Percentiles rank a stretch among this genome's conserved stretches.
Evolutionary conservation across 2,888 invertebrate species (phyloP).

Genomic region (Agriotes lineatus): DNA sequence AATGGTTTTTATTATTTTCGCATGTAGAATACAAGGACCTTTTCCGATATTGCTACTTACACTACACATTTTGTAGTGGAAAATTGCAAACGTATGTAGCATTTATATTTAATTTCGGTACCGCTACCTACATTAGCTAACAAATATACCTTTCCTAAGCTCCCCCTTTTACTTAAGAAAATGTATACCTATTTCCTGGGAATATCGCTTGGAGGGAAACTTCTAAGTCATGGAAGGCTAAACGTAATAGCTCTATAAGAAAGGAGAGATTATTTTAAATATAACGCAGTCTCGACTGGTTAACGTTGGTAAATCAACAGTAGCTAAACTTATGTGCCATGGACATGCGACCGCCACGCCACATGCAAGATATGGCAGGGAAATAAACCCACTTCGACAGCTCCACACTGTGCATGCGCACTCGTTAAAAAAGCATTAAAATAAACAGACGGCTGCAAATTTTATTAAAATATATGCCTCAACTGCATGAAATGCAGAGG

Average conservation of each 20-base stretch:
- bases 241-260: slow-evolving; percentile 22
- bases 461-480: slow-evolving; percentile 28
- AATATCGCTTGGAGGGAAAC: too few species aligned
- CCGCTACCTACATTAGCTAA: too few species aligned
- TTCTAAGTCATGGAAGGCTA: neutral
- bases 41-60: too few species aligned
- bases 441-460: slow-evolving; percentile 24
- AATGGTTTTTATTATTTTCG: too few species aligned
- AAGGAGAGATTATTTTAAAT: slow-evolving; percentile 60
- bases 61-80: too few species aligned
- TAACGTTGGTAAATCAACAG: slow-evolving; percentile 55
- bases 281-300: slow-evolving; percentile 59
- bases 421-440: slow-evolving; percentile 14
- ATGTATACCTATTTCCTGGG: too few species aligned
- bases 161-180: too few species aligned
- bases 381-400: slow-evolving; percentile 55
- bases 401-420: slow-evolving; percentile 38
- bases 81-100: too few species aligned
- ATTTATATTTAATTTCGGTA: too few species aligned
- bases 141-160: too few species aligned
- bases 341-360: slow-evolving; percentile 49
- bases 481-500: slow-evolving; percentile 20
- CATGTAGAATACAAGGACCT: too few species aligned
- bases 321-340: slow-evolving; percentile 50
- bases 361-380: slow-evolving; percentile 52